Conservation (phyloP, 2,797 vertebrate genomes). For the Epinephelus malabaricus region DNA sequence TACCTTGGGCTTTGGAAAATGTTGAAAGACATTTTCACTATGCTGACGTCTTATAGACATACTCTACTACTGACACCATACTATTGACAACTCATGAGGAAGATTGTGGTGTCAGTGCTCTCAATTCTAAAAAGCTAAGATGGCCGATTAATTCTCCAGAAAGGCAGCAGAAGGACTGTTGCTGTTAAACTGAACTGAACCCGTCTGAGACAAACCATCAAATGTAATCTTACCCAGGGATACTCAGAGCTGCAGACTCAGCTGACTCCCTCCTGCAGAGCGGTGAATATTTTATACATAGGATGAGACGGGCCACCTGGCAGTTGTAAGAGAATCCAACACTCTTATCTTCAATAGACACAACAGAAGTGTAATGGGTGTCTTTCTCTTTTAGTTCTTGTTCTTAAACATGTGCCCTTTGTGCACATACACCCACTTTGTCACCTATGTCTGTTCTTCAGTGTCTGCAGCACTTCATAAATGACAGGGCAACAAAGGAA, state of each 20-base stretch:
- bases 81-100: background rate
- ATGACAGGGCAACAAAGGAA: constrained; percentile 28
- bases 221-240: constrained; percentile 36
- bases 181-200: too few relatives aligned
- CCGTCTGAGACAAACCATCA: background rate
- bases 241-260: constrained; percentile 18
- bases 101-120: background rate
- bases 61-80: background rate
- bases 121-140: background rate
- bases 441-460: background rate
- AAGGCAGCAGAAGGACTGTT: background rate
- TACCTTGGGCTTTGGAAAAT: background rate
- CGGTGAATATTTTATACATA: constrained; percentile 83
- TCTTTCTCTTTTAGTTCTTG: constrained; percentile 16
- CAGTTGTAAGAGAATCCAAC: constrained; percentile 52
- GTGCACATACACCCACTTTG: constrained; percentile 1
- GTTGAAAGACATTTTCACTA: background rate
- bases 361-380: constrained; percentile 16
- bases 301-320: constrained; percentile 57
- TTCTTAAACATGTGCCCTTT: constrained; percentile 17
- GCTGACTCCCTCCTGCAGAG: constrained; percentile 56
- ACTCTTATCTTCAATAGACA: constrained; percentile 5
- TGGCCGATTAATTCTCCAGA: background rate
- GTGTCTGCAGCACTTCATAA: constrained; percentile 17
- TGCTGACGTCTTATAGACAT: background rate